Base-by-base conservation (phyloP, 2,888 invertebrate genomes). In the Drosophila greeni region DNA sequence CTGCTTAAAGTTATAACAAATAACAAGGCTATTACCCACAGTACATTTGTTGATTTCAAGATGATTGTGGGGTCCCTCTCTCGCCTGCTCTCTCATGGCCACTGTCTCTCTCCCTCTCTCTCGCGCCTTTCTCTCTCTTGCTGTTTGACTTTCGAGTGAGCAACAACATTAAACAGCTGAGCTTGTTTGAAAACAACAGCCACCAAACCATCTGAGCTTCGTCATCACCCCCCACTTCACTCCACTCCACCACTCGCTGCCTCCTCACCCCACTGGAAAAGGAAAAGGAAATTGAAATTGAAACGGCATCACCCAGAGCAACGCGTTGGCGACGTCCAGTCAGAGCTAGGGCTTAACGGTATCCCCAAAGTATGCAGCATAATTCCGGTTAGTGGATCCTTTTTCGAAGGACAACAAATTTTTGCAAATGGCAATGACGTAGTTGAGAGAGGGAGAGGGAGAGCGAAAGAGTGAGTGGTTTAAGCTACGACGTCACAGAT, bases 101-200 rank as follows among this genome's bases (percentile, higher is more conserved):
- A 26, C 40, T n/a, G 24, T 34, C n/a, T 11, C 16, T 47, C 54
- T n/a, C 65, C 45, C 52, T 29, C 31, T 14, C 39, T 26, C 24
- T 45, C 53, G 24, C 26, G 29, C 29, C 29, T 29, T 29, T n/a
- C 62, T 23, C 36, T 43, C 57, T 42, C 52, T n/a, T 26, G 31
- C 14, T 31, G 31, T 36, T 37, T 66, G 54, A 45, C 57, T 53
- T 51, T 70, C 40, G 31, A 26, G 23, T 9, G 75, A 77, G 78
- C 83, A 81, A 78, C 75, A 81, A 84, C 81, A 84, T 83, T 74
- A 81, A 85, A 86, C 85, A 85, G 85, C 86, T 85, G 85, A 84
- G 85, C 75, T 79, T 76, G 83, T 83, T 85, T 78, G 76, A 61
- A 76, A 84, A 83, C 73, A 83, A 79, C 72, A 72, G 67, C 33